Evolutionary conservation across 2,113 vertebrate species (phyloP), one percentile per base, ranked within the genome.

Genomic region (Oplegnathus fasciatus): DNA sequence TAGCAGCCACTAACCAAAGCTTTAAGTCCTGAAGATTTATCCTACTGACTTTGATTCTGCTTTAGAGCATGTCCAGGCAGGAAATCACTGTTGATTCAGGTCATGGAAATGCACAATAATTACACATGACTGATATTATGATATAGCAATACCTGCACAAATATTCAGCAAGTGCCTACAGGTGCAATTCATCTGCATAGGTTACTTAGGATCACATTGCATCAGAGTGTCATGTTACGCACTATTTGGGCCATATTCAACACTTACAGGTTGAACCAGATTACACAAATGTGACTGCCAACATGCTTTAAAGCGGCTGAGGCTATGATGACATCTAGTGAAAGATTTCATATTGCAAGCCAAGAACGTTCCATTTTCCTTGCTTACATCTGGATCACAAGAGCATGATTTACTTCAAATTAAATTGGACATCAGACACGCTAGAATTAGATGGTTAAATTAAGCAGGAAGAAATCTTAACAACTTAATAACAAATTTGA

Each of bases 321-420:
- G 61, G 76, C 65, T 85, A 77, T 67, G 88, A 85, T 60, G 93
- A 94, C 92, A 91, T 70, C 93, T 94, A 90, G 92, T 93, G 91
- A 78, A 66, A 26, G 60, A 48, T 82, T 83, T 88, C 24, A 87
- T 82, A 93, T 54, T 84, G 89, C 90, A 92, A 52, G 78, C 13
- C 6, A 26, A n/a, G 7, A 8, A 0, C 61, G 44, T 28, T 7
- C 4, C 37, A 6, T 46, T 34, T 34, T 60, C 30, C 37, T 6
- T n/a, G 22, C 30, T 72, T 73, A 48, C 58, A 61, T 54, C 46
- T 67, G 40, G 62, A 66, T 48, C 34, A 65, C 48, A 66, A 50
- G 28, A 75, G 54, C 24, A 0, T 0, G 14, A 73, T 80, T 62
- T 14, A 44, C 30, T 42, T 76, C n/a, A 78, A 73, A 73, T 60